phyloP scores from a whole-genome alignment of 2,888 invertebrate species.

The Calameuta filiformis region DNA sequence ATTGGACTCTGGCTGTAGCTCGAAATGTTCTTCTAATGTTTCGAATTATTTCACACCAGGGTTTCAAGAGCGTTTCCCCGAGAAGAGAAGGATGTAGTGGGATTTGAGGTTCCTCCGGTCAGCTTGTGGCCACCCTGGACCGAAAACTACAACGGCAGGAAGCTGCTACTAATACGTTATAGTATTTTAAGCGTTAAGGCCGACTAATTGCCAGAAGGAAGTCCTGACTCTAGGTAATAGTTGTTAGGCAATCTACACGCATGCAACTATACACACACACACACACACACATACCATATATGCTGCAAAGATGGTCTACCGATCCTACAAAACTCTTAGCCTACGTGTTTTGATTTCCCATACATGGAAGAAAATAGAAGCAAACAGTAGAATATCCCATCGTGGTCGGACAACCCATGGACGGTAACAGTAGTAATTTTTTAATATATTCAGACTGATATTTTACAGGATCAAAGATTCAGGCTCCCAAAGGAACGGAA shows the following conservation, averaged over 20 bases:
- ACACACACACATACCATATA: no score
- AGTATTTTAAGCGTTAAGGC: not conserved
- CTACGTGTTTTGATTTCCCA: not conserved
- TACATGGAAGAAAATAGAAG: not conserved
- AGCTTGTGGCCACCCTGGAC: conserved; percentile 35
- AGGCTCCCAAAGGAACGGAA: not conserved
- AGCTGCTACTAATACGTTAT: not conserved
- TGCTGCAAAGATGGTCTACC: not conserved
- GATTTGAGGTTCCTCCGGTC: conserved; percentile 41
- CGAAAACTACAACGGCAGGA: conserved; percentile 13
- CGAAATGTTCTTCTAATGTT: not conserved
- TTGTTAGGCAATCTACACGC: not conserved
- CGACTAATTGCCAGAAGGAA: not conserved
- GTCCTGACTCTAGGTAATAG: not conserved
- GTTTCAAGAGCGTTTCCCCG: not conserved
- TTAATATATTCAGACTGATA: not conserved
- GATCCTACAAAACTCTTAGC: not conserved
- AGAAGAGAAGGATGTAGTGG: conserved; percentile 18
- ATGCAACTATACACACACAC: no score
- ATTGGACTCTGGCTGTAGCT: no score
- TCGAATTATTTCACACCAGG: not conserved
- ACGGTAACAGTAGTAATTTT: not conserved
- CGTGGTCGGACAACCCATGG: not conserved
- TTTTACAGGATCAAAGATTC: not conserved
- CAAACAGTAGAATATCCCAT: not conserved